These are phyloP conservation scores for Melipona bicolor DNA, from an alignment of 2,888 invertebrate species.

Conservation along the genomic window DNA sequence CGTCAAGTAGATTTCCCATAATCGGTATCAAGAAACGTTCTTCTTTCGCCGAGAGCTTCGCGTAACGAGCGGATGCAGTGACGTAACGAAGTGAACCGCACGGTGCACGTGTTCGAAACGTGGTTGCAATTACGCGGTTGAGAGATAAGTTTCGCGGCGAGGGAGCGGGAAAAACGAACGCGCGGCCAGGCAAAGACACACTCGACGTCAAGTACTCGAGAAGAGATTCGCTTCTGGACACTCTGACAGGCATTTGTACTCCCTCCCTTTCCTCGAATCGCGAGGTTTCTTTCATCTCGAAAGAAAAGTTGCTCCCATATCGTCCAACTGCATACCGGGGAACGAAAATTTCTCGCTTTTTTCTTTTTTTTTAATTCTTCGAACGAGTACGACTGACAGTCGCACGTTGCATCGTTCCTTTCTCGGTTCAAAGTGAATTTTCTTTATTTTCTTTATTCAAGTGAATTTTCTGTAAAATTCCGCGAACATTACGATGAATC, in stretches of 20 bases:
- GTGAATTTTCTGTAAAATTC: no score
- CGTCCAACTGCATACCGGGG: background rate
- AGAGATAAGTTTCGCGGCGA: slow-evolving; percentile 29
- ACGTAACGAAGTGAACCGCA: background rate
- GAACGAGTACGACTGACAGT: no score
- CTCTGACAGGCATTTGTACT: slow-evolving; percentile 4
- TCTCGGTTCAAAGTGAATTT: no score
- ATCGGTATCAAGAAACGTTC: no score
- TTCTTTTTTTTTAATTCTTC: background rate
- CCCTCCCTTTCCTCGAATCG: background rate
- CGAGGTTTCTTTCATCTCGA: slow-evolving; percentile 9
- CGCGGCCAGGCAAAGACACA: background rate
- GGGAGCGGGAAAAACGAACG: slow-evolving; percentile 23
- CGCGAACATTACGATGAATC: no score
- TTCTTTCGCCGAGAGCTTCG: background rate
- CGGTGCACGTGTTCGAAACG: slow-evolving; percentile 1
- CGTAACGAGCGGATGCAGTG: background rate
- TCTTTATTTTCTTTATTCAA: no score
- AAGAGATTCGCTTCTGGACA: slow-evolving; percentile 19
- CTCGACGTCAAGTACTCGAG: background rate
- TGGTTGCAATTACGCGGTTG: slow-evolving; percentile 20
- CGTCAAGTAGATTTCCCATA: no score
- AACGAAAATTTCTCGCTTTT: background rate
- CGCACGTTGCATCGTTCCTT: no score
- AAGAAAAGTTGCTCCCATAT: background rate